These are phyloP conservation scores for Sminthurides aquaticus DNA, from an alignment of 2,888 invertebrate genomes.

Conservation along the genomic window DNA sequence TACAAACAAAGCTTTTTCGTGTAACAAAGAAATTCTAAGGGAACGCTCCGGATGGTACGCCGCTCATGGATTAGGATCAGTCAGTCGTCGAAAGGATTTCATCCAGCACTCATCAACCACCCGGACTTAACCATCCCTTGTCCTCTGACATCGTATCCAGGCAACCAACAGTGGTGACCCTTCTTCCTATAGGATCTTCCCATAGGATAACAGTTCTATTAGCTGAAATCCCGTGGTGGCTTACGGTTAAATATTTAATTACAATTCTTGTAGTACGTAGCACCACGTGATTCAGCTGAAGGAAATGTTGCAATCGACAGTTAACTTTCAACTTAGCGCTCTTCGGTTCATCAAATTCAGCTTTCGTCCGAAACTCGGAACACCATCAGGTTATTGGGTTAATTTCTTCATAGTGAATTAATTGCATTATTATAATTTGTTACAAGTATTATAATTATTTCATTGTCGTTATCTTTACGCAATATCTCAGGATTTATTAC, in stretches of 20 bases:
- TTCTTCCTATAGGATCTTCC: too few species aligned
- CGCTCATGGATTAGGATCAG: neutral
- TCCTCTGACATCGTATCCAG: too few species aligned
- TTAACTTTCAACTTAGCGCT: neutral
- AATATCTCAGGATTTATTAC: too few species aligned
- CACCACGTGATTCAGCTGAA: slow-evolving; percentile 32
- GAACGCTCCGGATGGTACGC: neutral
- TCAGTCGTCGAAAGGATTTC: neutral
- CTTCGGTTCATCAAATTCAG: neutral
- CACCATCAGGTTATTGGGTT: too few species aligned
- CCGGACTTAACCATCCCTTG: too few species aligned
- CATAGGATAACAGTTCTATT: slow-evolving; percentile 22
- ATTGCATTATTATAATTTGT: too few species aligned
- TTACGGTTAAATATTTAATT: slow-evolving; percentile 16
- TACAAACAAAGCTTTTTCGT: neutral
- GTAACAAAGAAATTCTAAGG: neutral
- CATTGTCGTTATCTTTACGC: neutral
- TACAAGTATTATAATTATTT: neutral
- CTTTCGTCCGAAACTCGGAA: neutral
- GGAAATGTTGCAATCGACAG: slow-evolving; percentile 15
- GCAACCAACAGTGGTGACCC: too few species aligned
- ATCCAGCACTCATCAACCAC: neutral
- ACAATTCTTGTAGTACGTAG: slow-evolving; percentile 20
- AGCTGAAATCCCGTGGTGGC: slow-evolving; percentile 30
- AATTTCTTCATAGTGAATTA: too few species aligned